Base-by-base conservation (phyloP, 2,797 vertebrate species). In the Bradypus variegatus region DNA sequence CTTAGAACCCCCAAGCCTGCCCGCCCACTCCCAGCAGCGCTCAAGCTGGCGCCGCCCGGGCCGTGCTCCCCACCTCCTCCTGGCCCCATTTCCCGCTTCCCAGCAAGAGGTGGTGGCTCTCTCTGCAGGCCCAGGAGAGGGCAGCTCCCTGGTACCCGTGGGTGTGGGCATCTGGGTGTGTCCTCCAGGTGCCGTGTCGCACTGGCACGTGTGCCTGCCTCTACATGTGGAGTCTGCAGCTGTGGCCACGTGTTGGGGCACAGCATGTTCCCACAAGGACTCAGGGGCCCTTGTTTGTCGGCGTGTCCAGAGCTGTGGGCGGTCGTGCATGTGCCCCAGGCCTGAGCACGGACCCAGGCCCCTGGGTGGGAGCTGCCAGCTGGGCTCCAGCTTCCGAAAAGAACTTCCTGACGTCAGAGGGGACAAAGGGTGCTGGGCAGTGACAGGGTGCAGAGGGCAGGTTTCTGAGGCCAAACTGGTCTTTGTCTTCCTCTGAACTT, bases 51-150 rank as follows among this genome's bases (percentile, higher is more conserved):
- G 1, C 60, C 1, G 2, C 70, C 38, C 27, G 3, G n/a, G 79
- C 31, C 48, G 31, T 8, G 58, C 62, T 12, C 29, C 9, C 2
- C 69, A 8, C n/a, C 80, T 12, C 14, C 10, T 4, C 70, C 62
- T n/a, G 13, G 1, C 25, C 19, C 18, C 0, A 1, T 31, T 16
- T 14, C 41, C 88, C 64, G 50, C 77, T 7, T 38, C 33, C 75
- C 48, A 64, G 33, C 4, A 2, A 53, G 89, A 45, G 41, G 38
- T 1, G 0, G 36, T 4, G 33, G 31, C 15, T 81, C 60, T 50
- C 50, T 31, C 48, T 0, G 9, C 53, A 18, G 12, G 12, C 67
- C 25, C 21, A 4, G 0, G 1, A 27, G 36, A 31, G 33, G 50
- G 38, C 33, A 15, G 29, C 78, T 48, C 67, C 31, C 33, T 15